Evolutionary conservation across 2,113 vertebrate genomes (phyloP).

Genomic region (Malurus cyaneus): DNA sequence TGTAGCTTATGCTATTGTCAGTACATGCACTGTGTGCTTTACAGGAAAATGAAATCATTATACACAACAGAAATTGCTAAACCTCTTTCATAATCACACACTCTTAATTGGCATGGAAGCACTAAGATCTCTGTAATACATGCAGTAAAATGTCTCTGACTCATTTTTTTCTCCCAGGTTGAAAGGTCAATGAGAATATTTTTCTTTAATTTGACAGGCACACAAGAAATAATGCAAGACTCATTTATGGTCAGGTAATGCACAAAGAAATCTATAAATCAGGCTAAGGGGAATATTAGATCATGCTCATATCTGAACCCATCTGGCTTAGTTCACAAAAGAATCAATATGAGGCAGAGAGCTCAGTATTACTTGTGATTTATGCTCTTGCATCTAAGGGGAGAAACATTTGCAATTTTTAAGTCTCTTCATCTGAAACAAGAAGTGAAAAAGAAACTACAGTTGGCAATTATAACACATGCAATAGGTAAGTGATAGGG

Average conservation of each 20-base stretch:
- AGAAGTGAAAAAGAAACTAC: conserved; percentile 9
- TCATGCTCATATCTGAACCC: conserved; percentile 75
- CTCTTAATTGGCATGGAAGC: conserved; percentile 73
- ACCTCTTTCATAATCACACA: conserved; percentile 69
- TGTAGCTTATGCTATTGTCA: conserved; percentile 61
- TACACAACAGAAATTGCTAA: conserved; percentile 57
- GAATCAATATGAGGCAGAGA: conserved; percentile 74
- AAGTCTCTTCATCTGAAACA: conserved; percentile 60
- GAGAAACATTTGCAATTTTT: conserved; percentile 65
- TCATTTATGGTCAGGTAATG: conserved; percentile 77
- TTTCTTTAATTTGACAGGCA: conserved; percentile 80
- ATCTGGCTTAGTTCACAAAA: conserved; percentile 72
- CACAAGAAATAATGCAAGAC: conserved; percentile 71
- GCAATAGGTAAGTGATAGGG: not conserved
- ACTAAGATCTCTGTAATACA: conserved; percentile 59
- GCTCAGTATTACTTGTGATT: conserved; percentile 64
- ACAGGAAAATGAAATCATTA: conserved; percentile 75
- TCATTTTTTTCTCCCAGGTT: conserved; percentile 58
- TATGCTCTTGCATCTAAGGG: conserved; percentile 55
- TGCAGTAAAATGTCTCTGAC: conserved; percentile 63
- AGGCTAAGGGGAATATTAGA: conserved; percentile 76
- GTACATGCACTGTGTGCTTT: conserved; percentile 52
- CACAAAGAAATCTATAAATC: conserved; percentile 81
- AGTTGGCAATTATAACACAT: not conserved
- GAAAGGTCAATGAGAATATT: conserved; percentile 81